Evolutionary conservation across 92 coral and sea anemone species (phyloP).

Genomic region (Bergia sp.): DNA sequence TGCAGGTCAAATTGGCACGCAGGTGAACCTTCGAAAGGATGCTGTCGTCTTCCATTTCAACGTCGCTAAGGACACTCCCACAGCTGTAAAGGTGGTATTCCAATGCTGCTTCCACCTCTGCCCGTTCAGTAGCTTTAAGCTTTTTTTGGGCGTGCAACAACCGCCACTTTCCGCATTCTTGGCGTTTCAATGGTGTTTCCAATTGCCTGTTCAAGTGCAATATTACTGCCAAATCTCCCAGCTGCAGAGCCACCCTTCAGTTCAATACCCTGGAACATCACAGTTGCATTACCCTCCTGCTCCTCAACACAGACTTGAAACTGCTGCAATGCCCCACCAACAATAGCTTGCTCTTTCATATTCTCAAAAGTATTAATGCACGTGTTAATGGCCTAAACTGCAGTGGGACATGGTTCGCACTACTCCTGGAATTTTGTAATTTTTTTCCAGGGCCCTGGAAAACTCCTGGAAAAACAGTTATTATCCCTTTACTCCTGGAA

Average conservation of each 20-base stretch:
- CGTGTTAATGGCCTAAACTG: background rate
- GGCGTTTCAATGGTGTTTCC: no score
- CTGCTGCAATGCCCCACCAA: background rate
- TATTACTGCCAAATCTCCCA: slow-evolving; percentile 4
- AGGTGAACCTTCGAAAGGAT: background rate
- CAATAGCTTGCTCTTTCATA: slow-evolving; percentile 1
- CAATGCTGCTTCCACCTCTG: no score
- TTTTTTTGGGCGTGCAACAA: no score
- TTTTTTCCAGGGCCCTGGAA: no score
- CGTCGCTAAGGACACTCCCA: no score
- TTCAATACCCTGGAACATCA: slow-evolving; percentile 19
- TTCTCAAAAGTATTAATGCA: background rate
- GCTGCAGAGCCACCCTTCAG: slow-evolving; percentile 15
- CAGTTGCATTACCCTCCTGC: background rate
- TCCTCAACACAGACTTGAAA: slow-evolving; percentile 21
- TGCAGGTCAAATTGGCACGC: slow-evolving; percentile 40
- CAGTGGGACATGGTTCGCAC: background rate
- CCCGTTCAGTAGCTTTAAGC: no score
- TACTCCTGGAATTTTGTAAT: no score
- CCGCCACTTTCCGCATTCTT: no score
- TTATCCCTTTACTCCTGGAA: no score
- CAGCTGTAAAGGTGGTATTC: no score
- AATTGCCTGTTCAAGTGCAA: background rate
- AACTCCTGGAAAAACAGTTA: no score
- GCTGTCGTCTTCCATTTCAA: no score